Evolutionary conservation across 1,140 invertebrate genomes (phyloP).

Genomic region (Orchesella cincta): DNA sequence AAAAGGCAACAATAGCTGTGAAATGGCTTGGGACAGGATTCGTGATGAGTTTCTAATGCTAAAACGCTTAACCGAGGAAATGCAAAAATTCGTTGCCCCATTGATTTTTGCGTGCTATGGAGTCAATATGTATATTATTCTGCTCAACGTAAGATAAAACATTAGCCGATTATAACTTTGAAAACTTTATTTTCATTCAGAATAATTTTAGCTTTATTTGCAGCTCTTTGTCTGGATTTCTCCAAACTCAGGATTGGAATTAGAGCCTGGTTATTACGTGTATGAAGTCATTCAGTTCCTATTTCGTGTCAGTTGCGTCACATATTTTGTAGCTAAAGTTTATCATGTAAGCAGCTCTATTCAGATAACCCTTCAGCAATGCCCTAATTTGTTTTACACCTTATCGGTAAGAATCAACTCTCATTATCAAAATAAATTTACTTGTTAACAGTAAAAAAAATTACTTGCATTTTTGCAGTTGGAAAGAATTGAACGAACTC

Average conservation of each 20-base stretch:
- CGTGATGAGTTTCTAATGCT: background rate
- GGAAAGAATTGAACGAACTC: background rate
- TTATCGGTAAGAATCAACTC: background rate
- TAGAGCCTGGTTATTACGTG: no score
- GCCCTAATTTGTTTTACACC: background rate
- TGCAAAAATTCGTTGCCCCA: background rate
- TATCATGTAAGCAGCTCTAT: background rate
- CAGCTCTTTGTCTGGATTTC: no score
- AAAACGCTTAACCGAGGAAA: background rate
- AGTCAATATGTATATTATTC: background rate
- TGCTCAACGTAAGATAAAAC: background rate
- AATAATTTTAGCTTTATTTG: no score
- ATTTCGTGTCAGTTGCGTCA: background rate
- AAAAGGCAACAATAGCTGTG: background rate
- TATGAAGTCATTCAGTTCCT: background rate
- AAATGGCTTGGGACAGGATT: no score
- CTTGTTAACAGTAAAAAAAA: background rate
- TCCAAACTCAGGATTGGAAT: no score
- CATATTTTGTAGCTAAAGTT: slow-evolving; percentile 7
- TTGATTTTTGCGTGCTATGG: background rate
- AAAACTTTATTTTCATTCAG: background rate
- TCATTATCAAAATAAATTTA: background rate
- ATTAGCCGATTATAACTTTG: background rate
- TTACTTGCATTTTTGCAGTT: background rate
- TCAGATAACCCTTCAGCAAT: background rate